These are phyloP conservation scores for Steinernema hermaphroditum DNA, from an alignment of 2,888 invertebrate genomes.

Conservation along the genomic window DNA sequence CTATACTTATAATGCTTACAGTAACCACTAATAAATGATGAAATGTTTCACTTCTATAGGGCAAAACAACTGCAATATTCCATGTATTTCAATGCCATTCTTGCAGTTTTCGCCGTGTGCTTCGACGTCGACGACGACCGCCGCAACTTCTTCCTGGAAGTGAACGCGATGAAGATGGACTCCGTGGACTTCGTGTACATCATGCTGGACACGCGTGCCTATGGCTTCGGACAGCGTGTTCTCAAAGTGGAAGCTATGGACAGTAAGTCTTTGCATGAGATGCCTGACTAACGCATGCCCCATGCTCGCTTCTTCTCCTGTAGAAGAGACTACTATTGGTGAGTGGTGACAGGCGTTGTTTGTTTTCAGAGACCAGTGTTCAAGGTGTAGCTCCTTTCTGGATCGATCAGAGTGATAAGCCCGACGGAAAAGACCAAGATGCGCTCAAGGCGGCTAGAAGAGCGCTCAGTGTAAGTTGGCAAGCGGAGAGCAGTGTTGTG, in stretches of 20 bases:
- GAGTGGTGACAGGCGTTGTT: neutral
- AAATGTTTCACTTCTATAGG: no score
- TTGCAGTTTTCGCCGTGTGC: conserved; percentile 32
- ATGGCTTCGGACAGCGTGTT: conserved; percentile 9
- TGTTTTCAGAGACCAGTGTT: conserved; percentile 26
- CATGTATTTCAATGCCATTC: no score
- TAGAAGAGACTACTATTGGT: neutral
- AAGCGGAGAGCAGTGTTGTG: no score
- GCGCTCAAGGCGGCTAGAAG: conserved; percentile 33
- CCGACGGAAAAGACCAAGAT: conserved; percentile 41
- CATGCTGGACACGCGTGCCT: conserved; percentile 42
- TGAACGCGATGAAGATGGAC: conserved; percentile 29
- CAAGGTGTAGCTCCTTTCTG: conserved; percentile 39
- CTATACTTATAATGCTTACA: neutral
- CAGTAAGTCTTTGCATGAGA: neutral
- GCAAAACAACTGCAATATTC: no score
- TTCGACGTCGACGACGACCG: conserved; percentile 10
- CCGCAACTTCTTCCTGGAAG: conserved; percentile 28
- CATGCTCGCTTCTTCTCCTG: neutral
- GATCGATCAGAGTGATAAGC: conserved; percentile 34
- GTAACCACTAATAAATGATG: no score
- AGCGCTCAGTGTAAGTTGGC: conserved; percentile 21
- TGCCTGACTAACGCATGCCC: neutral
- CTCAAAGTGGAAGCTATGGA: neutral
- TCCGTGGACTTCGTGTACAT: conserved; percentile 41